Evolutionary conservation across 1,140 invertebrate genomes (phyloP), one percentile per base, ranked within the genome.

Genomic region (Holotrichia oblita): DNA sequence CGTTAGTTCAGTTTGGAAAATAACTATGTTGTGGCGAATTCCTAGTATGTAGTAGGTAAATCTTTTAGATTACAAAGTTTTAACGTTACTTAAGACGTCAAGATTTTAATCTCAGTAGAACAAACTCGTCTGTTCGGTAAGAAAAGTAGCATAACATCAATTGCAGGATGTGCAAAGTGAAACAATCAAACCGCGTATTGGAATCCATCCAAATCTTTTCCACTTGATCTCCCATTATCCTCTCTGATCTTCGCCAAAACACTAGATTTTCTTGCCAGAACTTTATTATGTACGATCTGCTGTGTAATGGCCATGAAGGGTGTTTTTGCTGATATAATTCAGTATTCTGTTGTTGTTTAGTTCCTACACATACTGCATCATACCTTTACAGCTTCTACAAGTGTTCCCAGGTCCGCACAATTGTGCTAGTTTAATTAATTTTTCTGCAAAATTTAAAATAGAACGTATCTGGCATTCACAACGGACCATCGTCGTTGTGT

Each of bases 231-330:
- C 17, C 14, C n/a, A 55, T 55, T 17, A 17, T 14, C 14, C 17
- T 10, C 44, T 17, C 17, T 17, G 17, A 55, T 17, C 14, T 55
- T 55, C 48, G 48, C 48, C 48, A 55, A 55, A 55, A 55, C 14
- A 17, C 48, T 17, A 17, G 14, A 55, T 17, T 55, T 55, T 17
- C 48, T 55, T 55, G 48, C 48, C 48, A 55, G 48, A 17, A 55
- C 48, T 55, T 55, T 55, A 55, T 55, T 55, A 55, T 55, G 14
- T 55, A 55, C 48, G 17, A 17, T 55, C 48, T 55, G 48, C 48
- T 55, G 17, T 55, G n/a, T 55, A 55, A 55, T 55, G 48, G 48
- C 48, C n/a, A 55, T 17, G 17, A 55, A 55, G n/a, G 48, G 6
- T n/a, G 48, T 55, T 17, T 55, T 55, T 17, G 44, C 14, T 55